These are phyloP conservation scores for Tamandua tetradactyla DNA, from an alignment of 2,797 vertebrate genomes.

Conservation along the genomic window DNA sequence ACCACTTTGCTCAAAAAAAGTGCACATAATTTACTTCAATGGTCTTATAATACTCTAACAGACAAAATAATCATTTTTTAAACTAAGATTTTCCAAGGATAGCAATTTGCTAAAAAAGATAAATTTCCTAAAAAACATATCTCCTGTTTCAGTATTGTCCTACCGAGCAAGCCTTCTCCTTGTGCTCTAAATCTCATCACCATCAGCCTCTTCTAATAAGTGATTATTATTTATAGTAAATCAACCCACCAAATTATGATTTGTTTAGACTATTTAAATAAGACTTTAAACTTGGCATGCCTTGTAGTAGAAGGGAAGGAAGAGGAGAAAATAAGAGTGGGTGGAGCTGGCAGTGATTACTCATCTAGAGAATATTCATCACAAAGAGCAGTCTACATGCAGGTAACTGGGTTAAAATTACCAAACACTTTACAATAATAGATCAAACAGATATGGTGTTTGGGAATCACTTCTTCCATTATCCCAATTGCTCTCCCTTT, in stretches of 20 bases:
- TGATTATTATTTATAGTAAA: not conserved
- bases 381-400: not conserved
- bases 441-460: not conserved
- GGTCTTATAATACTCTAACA: not conserved
- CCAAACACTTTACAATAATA: not conserved
- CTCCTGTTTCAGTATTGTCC: not conserved
- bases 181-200: not conserved
- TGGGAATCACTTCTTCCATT: not conserved
- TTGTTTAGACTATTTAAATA: constrained; percentile 1
- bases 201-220: constrained; percentile 14
- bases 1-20: not conserved
- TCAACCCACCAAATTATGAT: not conserved
- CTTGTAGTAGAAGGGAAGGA: not conserved
- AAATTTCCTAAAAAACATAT: not conserved
- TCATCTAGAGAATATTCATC: not conserved
- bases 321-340: not conserved
- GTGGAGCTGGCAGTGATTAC: not conserved
- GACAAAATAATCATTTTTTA: not conserved
- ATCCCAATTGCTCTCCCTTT: not conserved
- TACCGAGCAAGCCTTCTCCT: not conserved
- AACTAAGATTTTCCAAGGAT: not conserved
- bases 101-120: not conserved
- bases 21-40: not conserved
- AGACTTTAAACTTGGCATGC: not conserved
- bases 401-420: not conserved